Evolutionary conservation across 2,888 invertebrate genomes (phyloP), one percentile per base, ranked within the genome.

Genomic region (Rugalucina vietnamica): DNA sequence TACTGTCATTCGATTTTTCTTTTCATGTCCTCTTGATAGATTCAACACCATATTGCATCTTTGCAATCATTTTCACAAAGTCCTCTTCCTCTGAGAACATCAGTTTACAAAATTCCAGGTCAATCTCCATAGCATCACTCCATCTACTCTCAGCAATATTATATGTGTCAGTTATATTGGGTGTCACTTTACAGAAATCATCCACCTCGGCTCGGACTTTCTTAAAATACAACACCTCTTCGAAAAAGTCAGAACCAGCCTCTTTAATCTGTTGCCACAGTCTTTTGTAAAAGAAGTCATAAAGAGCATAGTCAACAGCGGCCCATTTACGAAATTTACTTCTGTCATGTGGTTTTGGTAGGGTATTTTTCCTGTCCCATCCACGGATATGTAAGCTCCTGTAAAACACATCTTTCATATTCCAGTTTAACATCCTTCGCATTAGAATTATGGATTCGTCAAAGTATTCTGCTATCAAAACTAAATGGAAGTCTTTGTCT

Each of bases 391-490:
- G 88, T n/a, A 88, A 57, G 14, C 79, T 76, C 12, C 90, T 50
- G 70, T 90, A 92, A 0, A 92, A 34, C 34, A 92, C 81, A 54
- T 92, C 92, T 37, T 84, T 50, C 1, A 90, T 71, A 3, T 77
- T 70, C 92, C 92, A 92, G 14, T 86, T 85, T 8, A 91, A 57
- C 60, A 88, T 83, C 43, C 92, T 79, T 36, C 87, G 87, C 75
- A 92, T 77, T 1, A 92, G 74, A 34, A 92, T 82, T 5, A 92
- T 27, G 5, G 91, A 91, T 82, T 92, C 91, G 43, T 91, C 90
- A 73, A 91, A 91, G 75, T 89, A 89, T 69, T 91, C 91, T 2
- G 87, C 89, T 27, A 92, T 89, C 5, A 92, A 78, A 10, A 92
- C 88, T 21, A 92, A 57, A 71, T 90, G 75, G 76, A 92, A 91